Evolutionary conservation across 2,797 vertebrate genomes (phyloP).

Genomic region (Platyrinchus mystaceus): DNA sequence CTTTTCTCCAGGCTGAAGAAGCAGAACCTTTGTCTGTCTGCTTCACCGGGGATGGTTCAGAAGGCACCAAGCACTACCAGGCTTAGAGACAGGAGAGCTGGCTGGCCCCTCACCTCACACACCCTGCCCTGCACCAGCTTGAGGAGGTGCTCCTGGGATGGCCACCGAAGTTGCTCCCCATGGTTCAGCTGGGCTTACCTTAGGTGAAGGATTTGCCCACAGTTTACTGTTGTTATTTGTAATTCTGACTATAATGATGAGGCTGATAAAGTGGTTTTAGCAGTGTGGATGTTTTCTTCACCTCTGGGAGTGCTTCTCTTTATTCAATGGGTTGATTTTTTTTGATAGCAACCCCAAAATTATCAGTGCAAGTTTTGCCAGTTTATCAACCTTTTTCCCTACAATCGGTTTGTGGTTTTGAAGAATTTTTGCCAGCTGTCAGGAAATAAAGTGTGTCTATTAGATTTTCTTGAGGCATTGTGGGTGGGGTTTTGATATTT

Average conservation of each 20-base stretch:
- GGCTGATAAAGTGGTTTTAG: not conserved
- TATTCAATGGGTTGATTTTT: not conserved
- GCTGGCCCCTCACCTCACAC: not conserved
- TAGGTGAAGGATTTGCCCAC: not conserved
- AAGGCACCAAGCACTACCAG: not conserved
- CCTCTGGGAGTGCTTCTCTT: not conserved
- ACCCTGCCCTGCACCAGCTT: not conserved
- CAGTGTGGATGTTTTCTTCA: not conserved
- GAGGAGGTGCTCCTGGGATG: not conserved
- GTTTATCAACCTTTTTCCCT: not conserved
- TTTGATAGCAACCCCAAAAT: not conserved
- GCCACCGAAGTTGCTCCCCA: fast-evolving
- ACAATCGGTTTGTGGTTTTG: not conserved
- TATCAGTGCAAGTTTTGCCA: not conserved
- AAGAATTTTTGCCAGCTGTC: not conserved
- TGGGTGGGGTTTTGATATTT: not conserved
- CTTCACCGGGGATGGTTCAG: not conserved
- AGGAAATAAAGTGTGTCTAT: not conserved
- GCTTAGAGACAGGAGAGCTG: not conserved
- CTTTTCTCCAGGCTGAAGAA: not conserved
- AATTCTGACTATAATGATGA: not conserved
- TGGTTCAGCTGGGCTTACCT: not conserved
- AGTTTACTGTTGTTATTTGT: not conserved
- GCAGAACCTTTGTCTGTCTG: not conserved
- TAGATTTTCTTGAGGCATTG: not conserved